Evolutionary conservation across 2,888 invertebrate genomes (phyloP), one percentile per base, ranked within the genome.

Genomic region (Drosophila testacea): DNA sequence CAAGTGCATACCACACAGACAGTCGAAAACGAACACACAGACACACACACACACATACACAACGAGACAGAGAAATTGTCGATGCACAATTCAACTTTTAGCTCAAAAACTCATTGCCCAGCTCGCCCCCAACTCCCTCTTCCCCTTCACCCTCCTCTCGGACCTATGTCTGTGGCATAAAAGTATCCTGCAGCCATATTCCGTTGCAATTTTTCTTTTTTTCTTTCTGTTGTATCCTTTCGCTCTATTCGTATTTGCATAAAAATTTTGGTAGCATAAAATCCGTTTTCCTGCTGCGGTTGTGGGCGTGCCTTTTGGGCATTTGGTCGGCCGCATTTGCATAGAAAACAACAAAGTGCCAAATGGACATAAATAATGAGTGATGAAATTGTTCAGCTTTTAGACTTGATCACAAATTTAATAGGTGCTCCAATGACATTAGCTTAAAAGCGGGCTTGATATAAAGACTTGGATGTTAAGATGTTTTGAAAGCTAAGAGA

Each of bases 1-100:
- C 91, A 84, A 91, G 88, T 87, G 87, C 87, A 87, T 87, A 87
- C 90, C 87, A 90, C 89, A 83, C 89, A 86, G 79, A 83, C 83
- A 88, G 74, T 69, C 81, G 71, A 73, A 73, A 70, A 64, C 88
- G 70, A 62, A 66, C 69, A 61, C 66, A 62, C 39, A 55, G 48
- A 64, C 66, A 62, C 66, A 62, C 39, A 55, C 51, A 64, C 66
- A 62, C 47, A 61, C 47, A 56, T 28, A 50, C 28, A 36, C 27
- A 71, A 22, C 36, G 34, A 56, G 38, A 27, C 42, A 48, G 46
- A 50, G 65, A 39, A 61, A 55, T 72, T 73, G 80, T 74, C 88
- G 88, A 88, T 90, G 90, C 86, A 86, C 89, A 90, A 86, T 84
- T 88, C 84, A 84, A 89, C 90, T 84, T 89, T 83, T 75, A 70